Percentiles rank a stretch among this genome's conserved stretches.
Evolutionary conservation across 2,113 vertebrate species (phyloP).

Genomic region (Silurus asotus): DNA sequence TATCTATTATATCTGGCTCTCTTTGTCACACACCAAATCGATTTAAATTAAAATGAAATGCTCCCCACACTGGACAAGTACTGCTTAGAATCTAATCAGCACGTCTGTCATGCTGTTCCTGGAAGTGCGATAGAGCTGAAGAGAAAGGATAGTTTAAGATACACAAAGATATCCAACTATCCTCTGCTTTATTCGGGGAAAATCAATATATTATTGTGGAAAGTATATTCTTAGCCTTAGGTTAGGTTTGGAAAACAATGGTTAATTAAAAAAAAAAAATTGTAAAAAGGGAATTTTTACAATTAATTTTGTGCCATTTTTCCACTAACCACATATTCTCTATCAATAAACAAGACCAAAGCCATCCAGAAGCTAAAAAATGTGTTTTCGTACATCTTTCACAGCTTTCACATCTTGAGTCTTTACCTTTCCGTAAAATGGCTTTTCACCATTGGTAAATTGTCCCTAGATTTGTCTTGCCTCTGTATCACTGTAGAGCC

Average conservation of each 20-base stretch:
- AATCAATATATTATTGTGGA: neutral
- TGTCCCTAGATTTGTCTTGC: neutral
- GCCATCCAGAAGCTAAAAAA: neutral
- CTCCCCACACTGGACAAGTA: slow-evolving; percentile 35
- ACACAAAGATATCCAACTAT: neutral
- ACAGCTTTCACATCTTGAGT: neutral
- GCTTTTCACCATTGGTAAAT: neutral
- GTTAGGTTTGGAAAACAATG: neutral
- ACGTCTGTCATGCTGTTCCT: neutral
- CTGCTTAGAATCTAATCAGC: slow-evolving; percentile 37
- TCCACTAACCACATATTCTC: neutral
- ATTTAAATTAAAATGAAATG: slow-evolving; percentile 70
- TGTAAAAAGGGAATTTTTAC: neutral
- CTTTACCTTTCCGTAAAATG: neutral
- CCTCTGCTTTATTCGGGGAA: neutral
- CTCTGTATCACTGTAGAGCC: neutral
- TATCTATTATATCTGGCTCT: slow-evolving; percentile 64
- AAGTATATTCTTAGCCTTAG: neutral
- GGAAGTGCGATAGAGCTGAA: neutral
- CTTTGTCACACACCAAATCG: slow-evolving; percentile 64
- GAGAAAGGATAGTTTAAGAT: neutral
- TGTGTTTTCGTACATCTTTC: neutral
- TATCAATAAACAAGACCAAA: neutral
- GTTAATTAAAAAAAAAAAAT: neutral
- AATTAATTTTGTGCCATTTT: no score